Base-by-base conservation (phyloP, 2,888 invertebrate species). In the Melolontha melolontha region DNA sequence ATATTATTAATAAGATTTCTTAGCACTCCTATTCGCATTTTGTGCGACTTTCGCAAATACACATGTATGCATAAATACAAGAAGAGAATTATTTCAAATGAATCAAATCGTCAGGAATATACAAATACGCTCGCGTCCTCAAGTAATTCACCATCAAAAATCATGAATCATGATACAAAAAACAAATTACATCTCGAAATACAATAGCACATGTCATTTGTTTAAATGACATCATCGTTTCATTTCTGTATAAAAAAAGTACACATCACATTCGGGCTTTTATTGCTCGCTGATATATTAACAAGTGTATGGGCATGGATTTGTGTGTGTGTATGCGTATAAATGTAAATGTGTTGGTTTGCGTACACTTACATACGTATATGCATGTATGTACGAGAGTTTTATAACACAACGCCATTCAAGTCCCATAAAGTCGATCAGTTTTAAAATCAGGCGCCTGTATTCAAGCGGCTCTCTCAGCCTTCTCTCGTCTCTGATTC, bases 191-290 rank as follows among this genome's bases (percentile, higher is more conserved):
- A 42, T 50, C 59, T 55, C 49, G 72, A 71, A 73, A 73, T 68
- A 73, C 73, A 73, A 73, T 73, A 73, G 73, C 73, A 73, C 69
- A 71, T 73, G 71, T 73, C 71, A 70, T 71, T 71, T 70, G 62
- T 70, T 63, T 69, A 68, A 68, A 72, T 72, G 72, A 72, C 71
- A 72, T 72, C 72, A 72, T 70, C 71, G 52, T 44, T 64, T 64
- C 51, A 16, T 59, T 64, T 52, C 64, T 39, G 52, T 64, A 54
- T 51, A 64, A 52, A 64, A 29, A 42, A 40, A 51, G 34, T 10
- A 34, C 34, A 34, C 52, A 52, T 27, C 41, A 64, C 51, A 63
- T 27, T n/a, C 64, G 29, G 41, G 50, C 54, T 54, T 67, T 67
- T 67, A 67, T 67, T 51, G 44, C 62, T 62, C 42, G 63, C 64